Conservation (phyloP, 2,888 invertebrate species). For the Itoplectis maculator region DNA sequence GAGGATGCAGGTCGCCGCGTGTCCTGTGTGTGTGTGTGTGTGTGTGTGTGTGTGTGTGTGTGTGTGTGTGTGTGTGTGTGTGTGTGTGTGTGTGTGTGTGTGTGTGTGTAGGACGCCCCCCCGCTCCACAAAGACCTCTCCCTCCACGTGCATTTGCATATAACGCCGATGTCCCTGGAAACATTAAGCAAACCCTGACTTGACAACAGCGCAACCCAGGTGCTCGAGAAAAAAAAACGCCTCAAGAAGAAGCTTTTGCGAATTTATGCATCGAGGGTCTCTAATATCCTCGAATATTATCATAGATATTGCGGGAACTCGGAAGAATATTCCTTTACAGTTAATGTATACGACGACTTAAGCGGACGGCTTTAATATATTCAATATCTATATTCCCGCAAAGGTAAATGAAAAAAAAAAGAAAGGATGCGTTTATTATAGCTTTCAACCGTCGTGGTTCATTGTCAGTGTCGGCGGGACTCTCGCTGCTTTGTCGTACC, state of each 20-base stretch:
- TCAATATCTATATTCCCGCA: slow-evolving; percentile 7
- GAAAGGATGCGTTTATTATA: not conserved
- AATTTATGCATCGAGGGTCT: slow-evolving; percentile 2
- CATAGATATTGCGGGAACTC: slow-evolving; percentile 2
- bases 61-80: no score
- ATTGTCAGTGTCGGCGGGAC: not conserved
- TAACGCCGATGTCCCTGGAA: slow-evolving; percentile 36
- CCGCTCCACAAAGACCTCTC: slow-evolving; percentile 42
- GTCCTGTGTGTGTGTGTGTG: not conserved
- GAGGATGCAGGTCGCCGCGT: slow-evolving; percentile 41
- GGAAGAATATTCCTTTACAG: not conserved
- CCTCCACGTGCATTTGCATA: slow-evolving; percentile 58
- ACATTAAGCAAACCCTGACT: not conserved
- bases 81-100: not conserved
- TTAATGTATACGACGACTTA: slow-evolving; percentile 20
- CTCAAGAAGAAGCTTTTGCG: not conserved
- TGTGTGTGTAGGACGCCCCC: no score
- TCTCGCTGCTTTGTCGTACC: no score
- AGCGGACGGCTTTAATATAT: not conserved
- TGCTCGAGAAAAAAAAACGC: not conserved
- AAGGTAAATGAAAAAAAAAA: not conserved
- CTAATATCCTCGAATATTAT: slow-evolving; percentile 23
- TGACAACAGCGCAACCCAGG: not conserved
- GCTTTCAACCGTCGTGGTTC: not conserved
- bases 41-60: slow-evolving; percentile 21